Evolutionary conservation across 2,113 vertebrate genomes (phyloP), one percentile per base, ranked within the genome.

Genomic region (Zosterops hypoxanthus): DNA sequence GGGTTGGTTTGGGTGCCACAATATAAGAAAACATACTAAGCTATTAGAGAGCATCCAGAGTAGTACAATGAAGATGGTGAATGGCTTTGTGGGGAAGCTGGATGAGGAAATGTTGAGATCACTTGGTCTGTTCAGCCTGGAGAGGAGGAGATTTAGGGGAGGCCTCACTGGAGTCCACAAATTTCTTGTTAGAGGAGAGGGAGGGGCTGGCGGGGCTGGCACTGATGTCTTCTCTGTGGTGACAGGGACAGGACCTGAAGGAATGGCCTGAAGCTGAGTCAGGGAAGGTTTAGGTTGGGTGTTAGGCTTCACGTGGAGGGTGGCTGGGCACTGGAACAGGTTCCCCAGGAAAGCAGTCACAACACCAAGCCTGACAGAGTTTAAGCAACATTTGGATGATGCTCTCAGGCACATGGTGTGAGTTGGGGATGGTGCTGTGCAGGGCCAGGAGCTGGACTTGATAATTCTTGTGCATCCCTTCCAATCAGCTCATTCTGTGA

Each of bases 381-480:
- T 50, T 3, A 26, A 59, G 6, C 0, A 44, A 26, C 2, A 2
- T 52, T 77, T 31, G 26, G 25, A 44, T 36, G 68, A 18, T 44
- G 14, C 17, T 52, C 13, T 36, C 6, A 17, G 14, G 44, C 17
- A 18, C 14, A 14, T 0, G 17, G 14, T 36, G 11, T 68, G 25
- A 42, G 14, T 57, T 1, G 0, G 21, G 31, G 8, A 42, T 31
- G 11, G 6, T 60, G 1, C 17, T 26, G 7, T 44, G 9, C 17
- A 36, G 36, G 36, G 13, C 34, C 11, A 6, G 22, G 52, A 76
- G 11, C 3, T 14, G 31, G 21, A 50, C 31, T 66, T 0, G 0
- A 21, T 34, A 19, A 25, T 68, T 11, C 21, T 42, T 59, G 21
- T 25, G 13, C 11, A 9, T 50, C 11, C 5, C 17, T 44, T 68